Percentiles rank a stretch among this genome's conserved stretches.
phyloP scores from a whole-genome alignment of 2,113 vertebrate species.

The Geococcyx californianus region DNA sequence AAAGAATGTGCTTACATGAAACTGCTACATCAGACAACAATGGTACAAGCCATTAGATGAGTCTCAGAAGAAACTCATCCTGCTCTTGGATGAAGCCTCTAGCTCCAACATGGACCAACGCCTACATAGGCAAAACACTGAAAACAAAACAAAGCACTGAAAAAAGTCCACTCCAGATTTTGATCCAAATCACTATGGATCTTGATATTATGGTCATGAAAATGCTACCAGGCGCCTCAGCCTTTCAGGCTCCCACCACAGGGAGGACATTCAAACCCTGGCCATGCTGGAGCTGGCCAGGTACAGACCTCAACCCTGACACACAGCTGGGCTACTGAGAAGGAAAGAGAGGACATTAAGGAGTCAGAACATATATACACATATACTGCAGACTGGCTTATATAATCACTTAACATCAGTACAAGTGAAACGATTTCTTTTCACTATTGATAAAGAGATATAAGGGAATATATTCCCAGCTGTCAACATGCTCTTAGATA shows the following conservation, averaged over 20 bases:
- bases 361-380: not conserved
- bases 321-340: not conserved
- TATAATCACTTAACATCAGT: not conserved
- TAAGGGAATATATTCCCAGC: not conserved
- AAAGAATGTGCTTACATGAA: not conserved
- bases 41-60: not conserved
- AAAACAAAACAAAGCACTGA: not conserved
- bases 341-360: not conserved
- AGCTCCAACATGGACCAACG: not conserved
- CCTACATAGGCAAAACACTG: not conserved
- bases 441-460: not conserved
- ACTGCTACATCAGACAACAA: not conserved
- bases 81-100: not conserved
- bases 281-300: not conserved
- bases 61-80: not conserved
- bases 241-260: not conserved
- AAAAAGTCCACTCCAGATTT: not conserved
- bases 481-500: not conserved
- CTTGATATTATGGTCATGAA: not conserved
- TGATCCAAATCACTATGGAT: not conserved
- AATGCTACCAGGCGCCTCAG: not conserved
- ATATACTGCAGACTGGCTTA: not conserved
- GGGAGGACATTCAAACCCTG: not conserved
- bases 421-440: not conserved
- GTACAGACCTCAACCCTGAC: not conserved